A percentile compares a stretch with the other conserved stretches of the same genome.
Evolutionary conservation across 2,888 invertebrate species (phyloP).

Genomic region (Petrophora chlorosata): DNA sequence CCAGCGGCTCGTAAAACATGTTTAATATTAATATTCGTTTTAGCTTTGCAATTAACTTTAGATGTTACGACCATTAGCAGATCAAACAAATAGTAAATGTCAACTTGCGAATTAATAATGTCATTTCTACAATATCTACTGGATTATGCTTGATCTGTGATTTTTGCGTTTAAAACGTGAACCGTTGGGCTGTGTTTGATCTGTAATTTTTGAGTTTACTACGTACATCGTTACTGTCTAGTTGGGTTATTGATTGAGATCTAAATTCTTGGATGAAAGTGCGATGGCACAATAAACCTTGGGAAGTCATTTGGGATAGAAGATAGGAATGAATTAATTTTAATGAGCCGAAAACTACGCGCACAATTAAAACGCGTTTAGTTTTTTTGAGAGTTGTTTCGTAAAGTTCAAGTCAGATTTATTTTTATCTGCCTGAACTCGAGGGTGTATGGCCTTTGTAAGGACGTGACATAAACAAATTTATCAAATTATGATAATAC

Average conservation of each 20-base stretch:
- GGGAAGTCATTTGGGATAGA: too few species aligned
- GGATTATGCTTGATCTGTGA: constrained; percentile 3
- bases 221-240: background rate
- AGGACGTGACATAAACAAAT: too few species aligned
- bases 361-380: too few species aligned
- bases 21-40: constrained; percentile 16
- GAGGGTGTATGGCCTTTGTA: too few species aligned
- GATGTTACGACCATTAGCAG: constrained; percentile 12
- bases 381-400: too few species aligned
- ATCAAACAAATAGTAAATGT: constrained; percentile 24
- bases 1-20: constrained; percentile 15
- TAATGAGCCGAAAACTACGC: too few species aligned
- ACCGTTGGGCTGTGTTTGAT: too few species aligned
- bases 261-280: background rate
- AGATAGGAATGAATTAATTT: too few species aligned
- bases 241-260: constrained; percentile 1
- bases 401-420: too few species aligned
- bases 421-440: too few species aligned
- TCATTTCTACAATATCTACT: background rate
- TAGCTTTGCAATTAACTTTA: constrained; percentile 11
- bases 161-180: background rate
- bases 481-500: too few species aligned
- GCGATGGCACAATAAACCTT: too few species aligned
- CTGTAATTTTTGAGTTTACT: background rate
- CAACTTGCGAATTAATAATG: constrained; percentile 13